phyloP scores from a whole-genome alignment of 2,888 invertebrate genomes.

The Myopa testacea region DNA sequence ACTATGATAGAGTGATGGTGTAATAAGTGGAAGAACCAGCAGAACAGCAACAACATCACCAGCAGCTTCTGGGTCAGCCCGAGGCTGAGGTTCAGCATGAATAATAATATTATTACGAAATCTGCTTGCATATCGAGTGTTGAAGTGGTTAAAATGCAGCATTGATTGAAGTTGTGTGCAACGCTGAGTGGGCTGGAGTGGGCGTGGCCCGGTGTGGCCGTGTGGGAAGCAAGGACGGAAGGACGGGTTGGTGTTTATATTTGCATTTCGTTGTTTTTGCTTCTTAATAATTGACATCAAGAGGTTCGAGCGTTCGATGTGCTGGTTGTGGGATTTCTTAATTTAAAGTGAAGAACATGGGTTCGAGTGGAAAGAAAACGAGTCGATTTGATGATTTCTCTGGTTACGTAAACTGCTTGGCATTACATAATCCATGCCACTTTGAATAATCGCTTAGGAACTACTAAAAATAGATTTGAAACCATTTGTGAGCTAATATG shows the following conservation, averaged over 20 bases:
- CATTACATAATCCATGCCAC: background rate
- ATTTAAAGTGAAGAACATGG: background rate
- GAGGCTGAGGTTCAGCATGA: background rate
- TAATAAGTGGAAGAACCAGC: background rate
- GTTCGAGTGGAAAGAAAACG: background rate
- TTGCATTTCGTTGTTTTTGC: background rate
- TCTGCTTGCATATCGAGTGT: background rate
- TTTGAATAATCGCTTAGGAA: background rate
- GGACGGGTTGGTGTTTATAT: background rate
- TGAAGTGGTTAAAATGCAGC: conserved; percentile 12
- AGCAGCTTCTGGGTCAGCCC: background rate
- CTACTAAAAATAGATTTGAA: background rate
- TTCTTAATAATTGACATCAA: background rate
- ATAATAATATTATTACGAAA: conserved; percentile 11
- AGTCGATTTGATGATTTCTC: background rate
- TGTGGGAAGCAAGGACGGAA: background rate
- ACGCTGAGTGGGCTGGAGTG: background rate
- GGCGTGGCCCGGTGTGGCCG: background rate
- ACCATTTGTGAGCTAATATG: background rate
- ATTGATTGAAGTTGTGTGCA: background rate
- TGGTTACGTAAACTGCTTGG: background rate
- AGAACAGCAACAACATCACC: background rate
- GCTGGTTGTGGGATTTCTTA: background rate
- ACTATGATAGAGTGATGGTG: background rate
- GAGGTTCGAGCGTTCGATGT: background rate